phyloP scores from a whole-genome alignment of 1,140 invertebrate genomes.

The Mycetomoellerius zeteki region DNA sequence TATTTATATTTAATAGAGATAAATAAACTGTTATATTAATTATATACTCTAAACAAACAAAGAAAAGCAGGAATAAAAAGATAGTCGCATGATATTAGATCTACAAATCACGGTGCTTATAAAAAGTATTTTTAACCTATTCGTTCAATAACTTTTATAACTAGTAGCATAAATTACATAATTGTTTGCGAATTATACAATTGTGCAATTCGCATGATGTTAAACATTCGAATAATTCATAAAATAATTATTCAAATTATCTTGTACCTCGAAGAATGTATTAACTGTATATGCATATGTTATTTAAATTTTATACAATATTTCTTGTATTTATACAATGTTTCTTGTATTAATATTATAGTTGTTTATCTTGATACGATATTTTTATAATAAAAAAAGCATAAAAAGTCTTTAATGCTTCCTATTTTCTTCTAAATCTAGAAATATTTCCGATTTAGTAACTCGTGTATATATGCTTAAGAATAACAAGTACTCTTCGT shows the following conservation, averaged over 20 bases:
- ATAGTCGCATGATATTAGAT: not conserved
- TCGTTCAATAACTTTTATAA: not conserved
- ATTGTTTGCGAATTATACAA: not conserved
- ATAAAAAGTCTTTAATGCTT: not conserved
- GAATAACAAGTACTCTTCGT: not conserved
- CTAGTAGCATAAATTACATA: not conserved
- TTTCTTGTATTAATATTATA: not conserved
- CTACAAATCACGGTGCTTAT: not conserved
- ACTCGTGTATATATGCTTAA: not conserved
- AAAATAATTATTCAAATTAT: conserved; percentile 6
- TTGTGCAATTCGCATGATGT: not conserved
- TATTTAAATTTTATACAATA: not conserved
- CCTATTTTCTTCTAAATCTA: not conserved
- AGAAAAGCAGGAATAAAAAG: no score
- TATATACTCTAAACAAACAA: not conserved
- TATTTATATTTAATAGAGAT: not conserved
- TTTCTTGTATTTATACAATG: no score
- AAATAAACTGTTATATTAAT: not conserved
- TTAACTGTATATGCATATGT: not conserved
- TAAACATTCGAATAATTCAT: not conserved
- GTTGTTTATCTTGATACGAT: not conserved
- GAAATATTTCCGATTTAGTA: not conserved
- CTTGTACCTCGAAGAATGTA: not conserved
- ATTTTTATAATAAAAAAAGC: not conserved
- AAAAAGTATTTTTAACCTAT: not conserved